Base-by-base conservation (phyloP, 1,140 invertebrate species). In the Brachionus calyciflorus region DNA sequence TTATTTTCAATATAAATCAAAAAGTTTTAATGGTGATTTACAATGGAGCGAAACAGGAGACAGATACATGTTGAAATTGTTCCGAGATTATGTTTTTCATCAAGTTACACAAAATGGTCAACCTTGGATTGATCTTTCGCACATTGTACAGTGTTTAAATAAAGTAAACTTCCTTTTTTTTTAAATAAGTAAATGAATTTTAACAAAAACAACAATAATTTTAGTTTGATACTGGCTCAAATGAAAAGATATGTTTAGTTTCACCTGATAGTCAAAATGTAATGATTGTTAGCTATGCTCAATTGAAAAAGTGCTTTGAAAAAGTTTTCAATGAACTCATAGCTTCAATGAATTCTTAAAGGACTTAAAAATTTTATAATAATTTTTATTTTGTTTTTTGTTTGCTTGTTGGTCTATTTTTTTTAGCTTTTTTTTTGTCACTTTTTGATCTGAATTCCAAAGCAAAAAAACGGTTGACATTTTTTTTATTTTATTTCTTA, bases 11-110 rank as follows among this genome's bases (percentile, higher is more conserved):
- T 53, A 40, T 57, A 28, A 14, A n/a, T n/a, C n/a, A n/a, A 53
- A 24, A 51, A 60, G 51, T 10, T 41, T 60, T 40, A 41, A 37
- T 28, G 51, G 44, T 88, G 95, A 98, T 85, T 89, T 90, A 7
- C 89, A 91, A 24, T 99, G 96, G 96, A 90, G 93, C 51, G 96
- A 99, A 86, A 98, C 94, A 28, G 95, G 95, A 33, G 94, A 96
- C 85, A 89, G 94, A 55, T 99, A 98, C 85, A 92, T 98, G 91
- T 87, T 98, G 83, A 98, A 98, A 87, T 86, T 99, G 81, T 98
- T 98, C 87, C 88, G 96, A 78, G 96, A 98, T 87, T 96, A 96
- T 84, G 86, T 98, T 77, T 98, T 98, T 86, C 96, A 99, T 87
- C 87, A 88, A 81, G 91, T 96, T 44, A 91, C 91, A 40, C 90